phyloP scores from a whole-genome alignment of 2,113 vertebrate genomes.

The Mungos mungo region DNA sequence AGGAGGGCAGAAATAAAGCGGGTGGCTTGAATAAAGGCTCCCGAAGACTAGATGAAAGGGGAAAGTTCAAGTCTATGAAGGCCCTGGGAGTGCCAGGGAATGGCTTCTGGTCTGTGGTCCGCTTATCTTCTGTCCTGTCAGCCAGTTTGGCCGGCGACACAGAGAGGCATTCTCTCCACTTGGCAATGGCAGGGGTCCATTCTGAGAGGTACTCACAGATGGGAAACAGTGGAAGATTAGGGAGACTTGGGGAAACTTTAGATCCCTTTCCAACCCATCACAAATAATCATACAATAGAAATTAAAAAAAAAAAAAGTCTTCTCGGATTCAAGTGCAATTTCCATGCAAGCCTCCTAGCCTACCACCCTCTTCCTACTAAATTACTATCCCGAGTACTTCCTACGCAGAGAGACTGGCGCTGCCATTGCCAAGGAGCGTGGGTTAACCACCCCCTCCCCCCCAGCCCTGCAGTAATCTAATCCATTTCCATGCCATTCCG shows the following conservation, averaged over 20 bases:
- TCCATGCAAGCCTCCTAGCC: not conserved
- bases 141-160: not conserved
- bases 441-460: not conserved
- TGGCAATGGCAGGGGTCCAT: not conserved
- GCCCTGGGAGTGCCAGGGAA: fast-evolving
- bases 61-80: not conserved
- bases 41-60: no score
- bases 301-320: not conserved
- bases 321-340: constrained; percentile 1
- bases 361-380: not conserved
- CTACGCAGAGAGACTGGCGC: not conserved
- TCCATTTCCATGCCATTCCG: not conserved
- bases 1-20: not conserved
- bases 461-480: not conserved
- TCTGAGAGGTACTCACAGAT: not conserved
- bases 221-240: no score
- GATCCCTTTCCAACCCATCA: not conserved
- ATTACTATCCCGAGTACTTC: not conserved
- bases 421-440: not conserved
- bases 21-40: not conserved
- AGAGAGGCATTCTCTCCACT: fast-evolving
- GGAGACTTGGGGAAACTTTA: not conserved
- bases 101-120: not conserved
- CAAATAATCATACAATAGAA: not conserved
- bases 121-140: no score